phyloP scores from a whole-genome alignment of 2,888 invertebrate genomes.

The Mylabris sibirica region DNA sequence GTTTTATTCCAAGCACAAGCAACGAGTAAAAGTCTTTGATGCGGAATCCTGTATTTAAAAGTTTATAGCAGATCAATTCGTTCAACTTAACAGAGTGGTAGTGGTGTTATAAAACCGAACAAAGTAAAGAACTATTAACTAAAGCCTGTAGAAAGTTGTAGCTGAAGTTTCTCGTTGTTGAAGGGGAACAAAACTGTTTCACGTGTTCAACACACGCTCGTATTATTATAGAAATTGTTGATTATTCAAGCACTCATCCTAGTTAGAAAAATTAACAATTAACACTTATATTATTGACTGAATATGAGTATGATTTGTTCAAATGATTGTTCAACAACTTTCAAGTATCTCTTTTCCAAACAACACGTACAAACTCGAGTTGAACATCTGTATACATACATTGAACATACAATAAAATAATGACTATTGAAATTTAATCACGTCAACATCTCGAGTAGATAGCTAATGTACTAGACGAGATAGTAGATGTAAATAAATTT shows the following conservation, averaged over 20 bases:
- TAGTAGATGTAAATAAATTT: too few relatives aligned
- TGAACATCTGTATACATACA: too few relatives aligned
- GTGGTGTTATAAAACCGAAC: constrained; percentile 51
- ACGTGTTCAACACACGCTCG: constrained; percentile 50
- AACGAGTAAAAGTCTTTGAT: not conserved
- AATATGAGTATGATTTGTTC: too few relatives aligned
- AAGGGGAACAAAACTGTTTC: constrained; percentile 43
- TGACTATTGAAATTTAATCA: too few relatives aligned
- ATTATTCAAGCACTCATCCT: not conserved
- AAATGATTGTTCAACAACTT: too few relatives aligned
- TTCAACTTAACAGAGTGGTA: constrained; percentile 32
- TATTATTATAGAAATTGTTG: constrained; percentile 42
- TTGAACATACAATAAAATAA: too few relatives aligned
- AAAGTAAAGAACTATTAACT: constrained; percentile 56
- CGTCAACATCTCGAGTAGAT: too few relatives aligned
- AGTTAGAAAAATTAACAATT: too few relatives aligned
- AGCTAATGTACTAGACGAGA: too few relatives aligned
- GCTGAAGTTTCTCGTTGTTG: constrained; percentile 47
- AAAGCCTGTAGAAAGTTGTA: constrained; percentile 53
- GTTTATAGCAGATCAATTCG: constrained; percentile 52
- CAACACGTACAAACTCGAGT: too few relatives aligned
- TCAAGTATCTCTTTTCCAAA: too few relatives aligned
- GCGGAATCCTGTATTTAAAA: constrained; percentile 39
- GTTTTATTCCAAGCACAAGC: constrained; percentile 17
- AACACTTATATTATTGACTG: too few relatives aligned